Evolutionary conservation across 2,113 vertebrate genomes (phyloP).

Genomic region (Chaetodon auriga): DNA sequence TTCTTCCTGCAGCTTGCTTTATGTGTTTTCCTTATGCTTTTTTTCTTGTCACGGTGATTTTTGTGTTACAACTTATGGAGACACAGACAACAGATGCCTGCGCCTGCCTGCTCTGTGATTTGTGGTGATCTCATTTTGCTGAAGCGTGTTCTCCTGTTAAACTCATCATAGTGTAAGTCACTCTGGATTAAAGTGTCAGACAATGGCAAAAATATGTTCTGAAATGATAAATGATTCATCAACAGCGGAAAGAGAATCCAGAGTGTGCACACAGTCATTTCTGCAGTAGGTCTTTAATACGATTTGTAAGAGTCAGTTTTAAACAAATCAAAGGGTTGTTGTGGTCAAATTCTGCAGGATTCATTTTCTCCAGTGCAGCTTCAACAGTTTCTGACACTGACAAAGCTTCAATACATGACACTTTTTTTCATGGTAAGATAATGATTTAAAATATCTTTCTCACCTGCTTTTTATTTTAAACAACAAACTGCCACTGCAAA

Average conservation of each 20-base stretch:
- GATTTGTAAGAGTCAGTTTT: background rate
- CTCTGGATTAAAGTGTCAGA: background rate
- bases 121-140: background rate
- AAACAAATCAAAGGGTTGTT: background rate
- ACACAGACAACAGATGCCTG: background rate
- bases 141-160: background rate
- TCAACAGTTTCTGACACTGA: background rate
- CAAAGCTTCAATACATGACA: background rate
- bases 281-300: constrained; percentile 9
- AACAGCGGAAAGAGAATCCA: background rate
- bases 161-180: background rate
- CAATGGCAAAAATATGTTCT: constrained; percentile 6
- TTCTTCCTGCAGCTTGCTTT: background rate
- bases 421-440: background rate
- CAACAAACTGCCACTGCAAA: background rate
- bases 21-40: background rate
- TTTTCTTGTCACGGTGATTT: background rate
- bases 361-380: background rate
- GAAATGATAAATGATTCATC: constrained; percentile 17
- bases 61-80: background rate
- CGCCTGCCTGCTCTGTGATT: background rate
- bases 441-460: background rate
- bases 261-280: background rate
- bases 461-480: background rate
- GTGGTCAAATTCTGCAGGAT: background rate